Percentiles rank a stretch among this genome's conserved stretches.
These are phyloP conservation scores for Sycophaga agraensis DNA, from an alignment of 1,140 invertebrate species.

Conservation along the genomic window DNA sequence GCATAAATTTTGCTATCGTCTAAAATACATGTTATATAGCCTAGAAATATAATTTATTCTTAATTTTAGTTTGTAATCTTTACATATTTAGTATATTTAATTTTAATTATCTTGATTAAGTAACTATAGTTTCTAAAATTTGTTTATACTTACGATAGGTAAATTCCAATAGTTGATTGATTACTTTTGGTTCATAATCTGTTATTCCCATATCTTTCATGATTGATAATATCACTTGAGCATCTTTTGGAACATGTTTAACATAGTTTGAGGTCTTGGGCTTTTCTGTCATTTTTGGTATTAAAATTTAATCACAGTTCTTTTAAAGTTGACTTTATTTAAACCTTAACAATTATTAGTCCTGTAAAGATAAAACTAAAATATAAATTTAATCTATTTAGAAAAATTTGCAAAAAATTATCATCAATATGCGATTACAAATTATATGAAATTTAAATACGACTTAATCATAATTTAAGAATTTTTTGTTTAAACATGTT, in stretches of 20 bases:
- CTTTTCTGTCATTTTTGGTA: conserved; percentile 49
- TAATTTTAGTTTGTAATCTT: too few relatives aligned
- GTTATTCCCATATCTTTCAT: conserved; percentile 92
- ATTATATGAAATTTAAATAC: too few relatives aligned
- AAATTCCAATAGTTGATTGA: conserved; percentile 94
- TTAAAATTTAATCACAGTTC: too few relatives aligned
- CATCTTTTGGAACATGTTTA: conserved; percentile 88
- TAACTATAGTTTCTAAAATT: not conserved
- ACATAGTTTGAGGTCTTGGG: conserved; percentile 47
- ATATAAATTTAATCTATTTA: too few relatives aligned
- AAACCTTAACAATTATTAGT: too few relatives aligned
- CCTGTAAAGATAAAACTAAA: too few relatives aligned
- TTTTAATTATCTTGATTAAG: not conserved
- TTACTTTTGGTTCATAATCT: conserved; percentile 90
- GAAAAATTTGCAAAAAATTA: too few relatives aligned
- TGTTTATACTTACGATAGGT: conserved; percentile 74
- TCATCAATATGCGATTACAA: too few relatives aligned
- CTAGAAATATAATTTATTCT: conserved; percentile 54
- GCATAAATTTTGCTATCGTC: conserved; percentile 92
- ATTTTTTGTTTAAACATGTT: too few relatives aligned
- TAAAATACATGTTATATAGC: conserved; percentile 87
- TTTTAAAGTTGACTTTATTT: too few relatives aligned
- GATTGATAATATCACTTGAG: conserved; percentile 91
- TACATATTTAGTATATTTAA: too few relatives aligned
- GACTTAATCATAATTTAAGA: too few relatives aligned